Evolutionary conservation across 53 echinoderm and acorn worm genomes (phyloP).

Genomic region (Echinometra lucunter): DNA sequence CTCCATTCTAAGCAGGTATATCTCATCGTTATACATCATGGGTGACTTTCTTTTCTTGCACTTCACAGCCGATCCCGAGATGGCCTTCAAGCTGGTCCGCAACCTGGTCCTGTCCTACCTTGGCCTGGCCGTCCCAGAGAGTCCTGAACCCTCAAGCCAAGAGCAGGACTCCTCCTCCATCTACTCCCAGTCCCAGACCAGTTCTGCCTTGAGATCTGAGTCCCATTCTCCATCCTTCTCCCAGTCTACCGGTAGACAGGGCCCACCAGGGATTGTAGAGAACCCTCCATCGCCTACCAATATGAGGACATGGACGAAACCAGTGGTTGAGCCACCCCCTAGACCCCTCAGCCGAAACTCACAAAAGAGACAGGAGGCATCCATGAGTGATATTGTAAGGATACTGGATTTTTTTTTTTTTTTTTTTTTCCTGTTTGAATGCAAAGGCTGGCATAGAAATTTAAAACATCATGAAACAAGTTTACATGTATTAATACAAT

Average conservation of each 20-base stretch:
- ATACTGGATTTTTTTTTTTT: background rate
- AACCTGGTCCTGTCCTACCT: slow-evolving; percentile 75
- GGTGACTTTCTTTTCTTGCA: background rate
- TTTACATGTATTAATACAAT: too few species aligned
- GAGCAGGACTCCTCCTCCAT: slow-evolving; percentile 62
- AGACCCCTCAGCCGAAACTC: slow-evolving; percentile 67
- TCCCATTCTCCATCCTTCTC: slow-evolving; percentile 50
- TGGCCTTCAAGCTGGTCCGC: slow-evolving; percentile 68
- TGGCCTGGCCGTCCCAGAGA: slow-evolving; percentile 64
- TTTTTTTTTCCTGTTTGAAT: background rate
- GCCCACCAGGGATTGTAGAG: slow-evolving; percentile 39
- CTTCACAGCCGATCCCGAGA: slow-evolving; percentile 45
- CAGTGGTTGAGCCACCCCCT: slow-evolving; percentile 64
- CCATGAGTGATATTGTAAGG: slow-evolving; percentile 69
- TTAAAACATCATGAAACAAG: too few species aligned
- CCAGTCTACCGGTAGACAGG: slow-evolving; percentile 42
- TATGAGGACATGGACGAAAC: slow-evolving; percentile 75
- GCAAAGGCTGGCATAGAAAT: background rate
- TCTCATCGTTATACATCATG: background rate
- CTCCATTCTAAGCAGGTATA: background rate
- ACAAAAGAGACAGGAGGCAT: slow-evolving; percentile 54
- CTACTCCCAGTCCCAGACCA: slow-evolving; percentile 68
- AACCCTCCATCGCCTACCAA: slow-evolving; percentile 68
- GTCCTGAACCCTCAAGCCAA: slow-evolving; percentile 51
- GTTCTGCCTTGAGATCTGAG: slow-evolving; percentile 51